phyloP scores from a whole-genome alignment of 1,140 invertebrate genomes.

The Coptotermes formosanus region DNA sequence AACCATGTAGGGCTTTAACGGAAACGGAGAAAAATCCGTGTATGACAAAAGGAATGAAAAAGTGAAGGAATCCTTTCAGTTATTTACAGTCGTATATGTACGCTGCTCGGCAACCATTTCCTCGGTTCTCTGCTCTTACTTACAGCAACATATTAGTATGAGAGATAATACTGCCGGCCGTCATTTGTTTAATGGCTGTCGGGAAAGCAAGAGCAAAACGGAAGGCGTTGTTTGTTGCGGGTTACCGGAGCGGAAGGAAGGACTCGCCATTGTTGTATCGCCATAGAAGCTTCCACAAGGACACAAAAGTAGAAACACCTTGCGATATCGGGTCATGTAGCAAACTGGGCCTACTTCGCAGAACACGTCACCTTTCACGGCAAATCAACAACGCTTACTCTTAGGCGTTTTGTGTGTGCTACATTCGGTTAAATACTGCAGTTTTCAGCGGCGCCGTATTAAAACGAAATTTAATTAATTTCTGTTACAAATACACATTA shows the following conservation, averaged over 20 bases:
- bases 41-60: not conserved
- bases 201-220: not conserved
- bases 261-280: not conserved
- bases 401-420: too few relatives aligned
- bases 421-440: too few relatives aligned
- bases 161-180: not conserved
- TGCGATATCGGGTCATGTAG: not conserved
- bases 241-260: slow-evolving; percentile 7
- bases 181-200: slow-evolving; percentile 10
- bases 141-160: not conserved
- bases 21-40: too few relatives aligned
- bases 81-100: not conserved
- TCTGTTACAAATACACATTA: too few relatives aligned
- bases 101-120: not conserved
- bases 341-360: too few relatives aligned
- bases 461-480: too few relatives aligned
- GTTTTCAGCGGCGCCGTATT: too few relatives aligned
- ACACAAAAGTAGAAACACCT: not conserved
- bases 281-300: not conserved
- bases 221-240: not conserved
- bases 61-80: not conserved
- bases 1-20: too few relatives aligned
- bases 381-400: too few relatives aligned
- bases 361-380: too few relatives aligned
- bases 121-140: not conserved